Evolutionary conservation across 2,113 vertebrate genomes (phyloP).

Genomic region (Collichthys lucidus): DNA sequence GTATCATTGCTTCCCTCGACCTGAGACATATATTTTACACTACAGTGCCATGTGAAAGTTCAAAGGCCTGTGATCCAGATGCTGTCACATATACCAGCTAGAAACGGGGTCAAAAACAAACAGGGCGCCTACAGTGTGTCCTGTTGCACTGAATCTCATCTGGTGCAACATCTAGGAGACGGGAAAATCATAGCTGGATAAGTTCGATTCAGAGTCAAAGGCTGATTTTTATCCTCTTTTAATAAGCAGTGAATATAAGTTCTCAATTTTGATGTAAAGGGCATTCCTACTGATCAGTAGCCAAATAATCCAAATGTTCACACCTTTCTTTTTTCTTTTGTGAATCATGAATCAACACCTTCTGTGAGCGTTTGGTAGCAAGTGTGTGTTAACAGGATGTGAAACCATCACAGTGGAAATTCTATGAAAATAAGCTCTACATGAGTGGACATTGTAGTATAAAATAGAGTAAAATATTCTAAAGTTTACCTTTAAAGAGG

Average conservation of each 20-base stretch:
- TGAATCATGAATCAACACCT: conserved; percentile 14
- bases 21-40: not conserved
- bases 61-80: conserved; percentile 17
- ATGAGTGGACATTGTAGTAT: not conserved
- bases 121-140: conserved; percentile 1
- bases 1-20: not conserved
- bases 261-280: conserved; percentile 7
- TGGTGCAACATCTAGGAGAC: not conserved
- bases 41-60: not conserved
- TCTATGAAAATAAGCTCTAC: not conserved
- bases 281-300: conserved; percentile 6
- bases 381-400: conserved; percentile 15
- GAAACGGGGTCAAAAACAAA: conserved; percentile 30
- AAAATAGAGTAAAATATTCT: conserved; percentile 33
- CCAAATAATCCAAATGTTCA: conserved; percentile 4
- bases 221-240: conserved; percentile 10
- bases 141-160: conserved; percentile 17
- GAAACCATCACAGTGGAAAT: conserved; percentile 5
- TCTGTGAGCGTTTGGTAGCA: conserved; percentile 1
- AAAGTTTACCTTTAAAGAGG: conserved; percentile 58
- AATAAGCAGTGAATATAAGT: not conserved
- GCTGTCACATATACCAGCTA: not conserved
- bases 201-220: conserved; percentile 23
- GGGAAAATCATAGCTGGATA: conserved; percentile 5
- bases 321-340: not conserved